Evolutionary conservation across 2,113 vertebrate genomes (phyloP).

Genomic region (western clawed frog (Xenopus tropicalis)): DNA sequence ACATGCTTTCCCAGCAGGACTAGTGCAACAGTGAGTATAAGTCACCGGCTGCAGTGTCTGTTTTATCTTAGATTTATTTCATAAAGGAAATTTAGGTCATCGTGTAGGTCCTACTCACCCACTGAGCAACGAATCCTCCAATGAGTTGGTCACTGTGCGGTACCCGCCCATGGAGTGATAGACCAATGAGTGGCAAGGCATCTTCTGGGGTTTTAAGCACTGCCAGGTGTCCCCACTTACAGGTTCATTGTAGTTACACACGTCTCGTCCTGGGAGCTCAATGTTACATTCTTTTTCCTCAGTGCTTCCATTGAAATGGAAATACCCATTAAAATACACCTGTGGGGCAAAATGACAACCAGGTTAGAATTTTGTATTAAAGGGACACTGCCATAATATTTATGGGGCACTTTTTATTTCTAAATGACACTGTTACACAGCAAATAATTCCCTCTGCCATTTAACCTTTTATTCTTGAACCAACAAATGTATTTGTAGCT

Average conservation of each 20-base stretch:
- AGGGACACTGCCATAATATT: too few species aligned
- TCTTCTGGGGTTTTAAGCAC: not conserved
- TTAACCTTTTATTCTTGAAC: too few species aligned
- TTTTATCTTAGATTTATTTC: too few species aligned
- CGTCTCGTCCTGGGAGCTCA: not conserved
- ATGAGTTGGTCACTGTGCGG: not conserved
- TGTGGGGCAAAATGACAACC: not conserved
- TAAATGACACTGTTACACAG: too few species aligned
- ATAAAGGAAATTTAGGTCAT: too few species aligned
- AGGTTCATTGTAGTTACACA: not conserved
- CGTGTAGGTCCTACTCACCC: not conserved
- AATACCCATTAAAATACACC: not conserved
- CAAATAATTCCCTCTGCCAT: too few species aligned
- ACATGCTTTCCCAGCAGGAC: too few species aligned
- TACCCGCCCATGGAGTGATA: not conserved
- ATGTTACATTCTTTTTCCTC: not conserved
- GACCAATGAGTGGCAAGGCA: not conserved
- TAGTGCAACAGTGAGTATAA: too few species aligned
- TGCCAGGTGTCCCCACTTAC: not conserved
- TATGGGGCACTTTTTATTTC: too few species aligned
- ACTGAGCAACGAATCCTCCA: not conserved
- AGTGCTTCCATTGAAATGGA: not conserved
- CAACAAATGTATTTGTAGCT: too few species aligned
- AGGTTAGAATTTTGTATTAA: too few species aligned
- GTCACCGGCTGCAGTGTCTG: too few species aligned